These are phyloP conservation scores for Steinernema scapterisci DNA, from an alignment of 2,888 invertebrate species.

Conservation along the genomic window DNA sequence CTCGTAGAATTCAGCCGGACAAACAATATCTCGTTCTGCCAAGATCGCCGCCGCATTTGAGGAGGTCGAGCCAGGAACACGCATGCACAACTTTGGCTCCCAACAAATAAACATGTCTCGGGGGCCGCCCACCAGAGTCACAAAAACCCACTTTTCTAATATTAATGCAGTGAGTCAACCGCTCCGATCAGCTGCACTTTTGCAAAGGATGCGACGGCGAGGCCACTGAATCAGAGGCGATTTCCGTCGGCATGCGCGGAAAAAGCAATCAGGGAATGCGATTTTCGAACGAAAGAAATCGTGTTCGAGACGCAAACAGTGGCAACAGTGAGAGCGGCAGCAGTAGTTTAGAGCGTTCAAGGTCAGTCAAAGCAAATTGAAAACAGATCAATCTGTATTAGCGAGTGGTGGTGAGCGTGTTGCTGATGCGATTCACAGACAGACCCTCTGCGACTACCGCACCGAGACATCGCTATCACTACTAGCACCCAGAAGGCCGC, in stretches of 20 bases:
- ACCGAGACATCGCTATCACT: not conserved
- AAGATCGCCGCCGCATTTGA: no score
- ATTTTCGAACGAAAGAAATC: not conserved
- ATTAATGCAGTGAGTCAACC: no score
- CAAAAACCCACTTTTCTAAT: no score
- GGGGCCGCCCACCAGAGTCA: no score
- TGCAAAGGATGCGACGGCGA: not conserved
- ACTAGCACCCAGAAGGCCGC: not conserved
- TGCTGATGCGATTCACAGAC: not conserved
- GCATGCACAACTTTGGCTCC: no score
- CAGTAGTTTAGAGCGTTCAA: not conserved
- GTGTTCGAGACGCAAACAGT: not conserved
- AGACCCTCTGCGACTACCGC: not conserved
- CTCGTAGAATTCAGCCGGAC: no score
- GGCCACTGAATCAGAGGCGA: not conserved
- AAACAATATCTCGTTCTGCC: no score
- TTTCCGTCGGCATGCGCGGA: no score
- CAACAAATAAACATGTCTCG: no score
- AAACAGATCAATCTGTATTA: slow-evolving; percentile 31
- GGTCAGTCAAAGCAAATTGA: slow-evolving; percentile 15
- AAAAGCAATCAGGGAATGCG: not conserved
- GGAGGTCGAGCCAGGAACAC: no score
- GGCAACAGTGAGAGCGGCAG: not conserved
- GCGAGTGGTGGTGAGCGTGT: not conserved
- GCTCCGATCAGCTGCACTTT: not conserved